These are phyloP conservation scores for Melikaiella ostensackeni DNA, from an alignment of 2,888 invertebrate genomes.

Conservation along the genomic window DNA sequence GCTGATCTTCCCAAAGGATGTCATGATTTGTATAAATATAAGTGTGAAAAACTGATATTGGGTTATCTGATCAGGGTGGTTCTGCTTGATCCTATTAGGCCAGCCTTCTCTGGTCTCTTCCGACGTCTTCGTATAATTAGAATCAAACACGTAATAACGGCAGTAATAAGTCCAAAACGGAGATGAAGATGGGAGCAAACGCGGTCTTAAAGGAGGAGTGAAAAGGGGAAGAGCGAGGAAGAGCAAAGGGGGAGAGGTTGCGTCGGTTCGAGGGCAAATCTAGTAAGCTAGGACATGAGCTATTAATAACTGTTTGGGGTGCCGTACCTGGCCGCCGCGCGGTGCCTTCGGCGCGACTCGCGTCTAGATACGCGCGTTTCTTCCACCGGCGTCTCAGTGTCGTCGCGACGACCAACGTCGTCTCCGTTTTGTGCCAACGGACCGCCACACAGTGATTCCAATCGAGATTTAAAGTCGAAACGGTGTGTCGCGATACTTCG, in stretches of 20 bases:
- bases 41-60: background rate
- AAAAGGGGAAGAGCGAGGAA: slow-evolving; percentile 27
- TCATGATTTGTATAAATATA: background rate
- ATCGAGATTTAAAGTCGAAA: slow-evolving; percentile 41
- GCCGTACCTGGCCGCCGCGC: slow-evolving; percentile 75
- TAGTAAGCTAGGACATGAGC: slow-evolving; percentile 75
- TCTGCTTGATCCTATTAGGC: background rate
- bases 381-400: slow-evolving; percentile 75
- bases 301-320: slow-evolving; percentile 77
- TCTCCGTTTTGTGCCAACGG: slow-evolving; percentile 57
- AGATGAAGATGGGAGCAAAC: slow-evolving; percentile 34
- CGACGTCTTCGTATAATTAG: slow-evolving; percentile 27
- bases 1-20: background rate
- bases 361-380: slow-evolving; percentile 70
- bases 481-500: slow-evolving; percentile 35
- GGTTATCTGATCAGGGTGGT: background rate
- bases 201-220: slow-evolving; percentile 22
- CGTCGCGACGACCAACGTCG: slow-evolving; percentile 76
- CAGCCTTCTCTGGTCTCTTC: slow-evolving; percentile 6
- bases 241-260: slow-evolving; percentile 46
- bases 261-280: slow-evolving; percentile 72
- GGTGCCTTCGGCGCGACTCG: slow-evolving; percentile 62
- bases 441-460: slow-evolving; percentile 46
- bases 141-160: slow-evolving; percentile 39
- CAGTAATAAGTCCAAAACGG: slow-evolving; percentile 38